Percentiles rank a stretch among this genome's conserved stretches.
These are phyloP conservation scores for Oncorhynchus tshawytscha DNA, from an alignment of 2,113 vertebrate genomes.

Conservation along the genomic window DNA sequence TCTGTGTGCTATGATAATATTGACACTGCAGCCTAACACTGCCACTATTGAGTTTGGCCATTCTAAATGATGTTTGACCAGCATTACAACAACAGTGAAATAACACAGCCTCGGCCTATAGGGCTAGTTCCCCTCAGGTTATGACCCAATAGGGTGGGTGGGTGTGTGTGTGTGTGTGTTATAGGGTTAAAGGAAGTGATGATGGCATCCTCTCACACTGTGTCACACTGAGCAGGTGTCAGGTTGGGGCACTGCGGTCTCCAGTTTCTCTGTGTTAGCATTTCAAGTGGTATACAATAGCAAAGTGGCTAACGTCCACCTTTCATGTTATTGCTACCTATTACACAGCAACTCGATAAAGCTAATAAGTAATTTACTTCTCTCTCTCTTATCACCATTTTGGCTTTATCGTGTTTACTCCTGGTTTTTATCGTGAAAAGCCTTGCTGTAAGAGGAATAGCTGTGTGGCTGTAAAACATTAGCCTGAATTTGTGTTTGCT, in stretches of 20 bases:
- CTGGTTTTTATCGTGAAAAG: conserved; percentile 26
- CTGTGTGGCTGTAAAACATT: conserved; percentile 58
- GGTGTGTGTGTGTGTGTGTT: not conserved
- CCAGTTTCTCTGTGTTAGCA: not conserved
- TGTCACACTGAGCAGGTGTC: conserved; percentile 37
- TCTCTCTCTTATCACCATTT: not conserved
- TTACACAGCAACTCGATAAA: not conserved
- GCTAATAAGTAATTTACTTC: conserved; percentile 2
- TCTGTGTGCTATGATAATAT: conserved; percentile 93
- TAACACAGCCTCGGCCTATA: conserved; percentile 63
- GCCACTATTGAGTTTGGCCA: conserved; percentile 84
- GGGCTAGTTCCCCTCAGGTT: conserved; percentile 62
- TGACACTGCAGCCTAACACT: conserved; percentile 84
- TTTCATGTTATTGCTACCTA: not conserved
- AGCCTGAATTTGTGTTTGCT: conserved; percentile 49
- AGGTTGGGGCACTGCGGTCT: conserved; percentile 31
- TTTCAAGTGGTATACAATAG: not conserved
- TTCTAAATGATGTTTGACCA: conserved; percentile 84
- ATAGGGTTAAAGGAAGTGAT: conserved; percentile 28
- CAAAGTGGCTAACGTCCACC: not conserved
- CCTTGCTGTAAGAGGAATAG: conserved; percentile 33
- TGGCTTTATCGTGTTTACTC: conserved; percentile 11
- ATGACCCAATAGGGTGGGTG: conserved; percentile 28
- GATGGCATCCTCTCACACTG: conserved; percentile 43
- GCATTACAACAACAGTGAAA: conserved; percentile 80